Evolutionary conservation across 1,140 invertebrate species (phyloP).

Genomic region (Drosophila baimaii): DNA sequence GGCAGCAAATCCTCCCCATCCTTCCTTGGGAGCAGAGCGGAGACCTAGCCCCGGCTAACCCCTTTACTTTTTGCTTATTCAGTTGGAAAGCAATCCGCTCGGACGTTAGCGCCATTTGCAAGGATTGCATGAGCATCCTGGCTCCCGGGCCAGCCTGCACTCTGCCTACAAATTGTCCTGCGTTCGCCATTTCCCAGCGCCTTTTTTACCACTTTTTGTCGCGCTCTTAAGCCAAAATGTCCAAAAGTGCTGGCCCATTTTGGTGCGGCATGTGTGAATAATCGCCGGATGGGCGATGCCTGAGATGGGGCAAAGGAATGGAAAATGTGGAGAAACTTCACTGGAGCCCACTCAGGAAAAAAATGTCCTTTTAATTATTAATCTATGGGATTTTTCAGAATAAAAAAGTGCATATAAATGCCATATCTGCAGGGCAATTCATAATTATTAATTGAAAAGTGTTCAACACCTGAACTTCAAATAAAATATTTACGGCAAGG

Average conservation of each 20-base stretch:
- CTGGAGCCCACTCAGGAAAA: neutral
- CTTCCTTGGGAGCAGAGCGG: neutral
- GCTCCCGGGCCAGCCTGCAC: conserved; percentile 24
- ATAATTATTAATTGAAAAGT: conserved; percentile 1
- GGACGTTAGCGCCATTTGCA: conserved; percentile 57
- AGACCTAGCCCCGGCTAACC: conserved; percentile 18
- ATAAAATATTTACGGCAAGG: neutral
- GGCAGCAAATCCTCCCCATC: conserved; percentile 41
- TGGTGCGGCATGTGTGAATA: conserved; percentile 81
- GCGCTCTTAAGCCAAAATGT: conserved; percentile 57
- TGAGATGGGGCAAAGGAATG: conserved; percentile 10
- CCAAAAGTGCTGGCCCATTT: conserved; percentile 76
- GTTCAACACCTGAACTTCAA: neutral
- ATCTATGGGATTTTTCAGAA: neutral
- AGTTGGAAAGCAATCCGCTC: conserved; percentile 65
- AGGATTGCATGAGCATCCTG: conserved; percentile 38
- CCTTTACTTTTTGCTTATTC: conserved; percentile 72
- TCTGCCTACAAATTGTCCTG: conserved; percentile 70
- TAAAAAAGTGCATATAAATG: neutral
- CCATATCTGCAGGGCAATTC: neutral
- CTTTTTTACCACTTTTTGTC: conserved; percentile 38
- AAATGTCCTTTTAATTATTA: neutral
- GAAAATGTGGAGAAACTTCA: neutral
- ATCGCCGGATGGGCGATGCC: conserved; percentile 66
- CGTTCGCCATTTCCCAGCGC: conserved; percentile 17